A percentile compares a stretch with the other conserved stretches of the same genome.
These are phyloP conservation scores for Palythoa heliodiscus DNA, from an alignment of 92 coral and sea anemone genomes.

Conservation along the genomic window DNA sequence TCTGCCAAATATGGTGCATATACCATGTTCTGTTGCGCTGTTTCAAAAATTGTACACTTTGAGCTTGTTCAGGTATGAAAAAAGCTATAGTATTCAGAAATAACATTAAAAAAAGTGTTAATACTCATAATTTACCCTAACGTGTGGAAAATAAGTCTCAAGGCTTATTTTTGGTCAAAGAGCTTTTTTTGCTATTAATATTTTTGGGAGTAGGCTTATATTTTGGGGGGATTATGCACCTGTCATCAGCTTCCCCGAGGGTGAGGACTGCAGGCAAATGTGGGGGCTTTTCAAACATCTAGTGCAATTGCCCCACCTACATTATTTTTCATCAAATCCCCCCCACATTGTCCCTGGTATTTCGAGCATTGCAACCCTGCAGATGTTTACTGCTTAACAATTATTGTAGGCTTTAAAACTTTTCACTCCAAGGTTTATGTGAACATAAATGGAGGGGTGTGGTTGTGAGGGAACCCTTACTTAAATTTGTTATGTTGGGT, in stretches of 20 bases:
- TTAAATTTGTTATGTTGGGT: neutral
- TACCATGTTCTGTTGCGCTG: slow-evolving; percentile 12
- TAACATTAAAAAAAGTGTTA: neutral
- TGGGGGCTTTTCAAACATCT: neutral
- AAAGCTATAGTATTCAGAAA: neutral
- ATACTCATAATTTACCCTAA: neutral
- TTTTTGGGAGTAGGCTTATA: neutral
- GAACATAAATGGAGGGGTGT: neutral
- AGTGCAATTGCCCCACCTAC: slow-evolving; percentile 7
- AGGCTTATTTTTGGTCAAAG: neutral
- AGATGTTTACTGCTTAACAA: neutral
- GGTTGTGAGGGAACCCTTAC: slow-evolving; percentile 3
- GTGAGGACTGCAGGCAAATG: slow-evolving; percentile 6
- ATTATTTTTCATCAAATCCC: slow-evolving; percentile 1
- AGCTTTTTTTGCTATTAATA: too few species aligned
- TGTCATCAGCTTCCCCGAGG: neutral
- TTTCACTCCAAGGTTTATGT: neutral
- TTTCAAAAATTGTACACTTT: slow-evolving; percentile 11
- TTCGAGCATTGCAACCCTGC: slow-evolving; percentile 9
- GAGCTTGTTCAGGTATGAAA: slow-evolving; percentile 13
- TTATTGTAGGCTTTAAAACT: slow-evolving; percentile 8
- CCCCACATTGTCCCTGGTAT: slow-evolving; percentile 1
- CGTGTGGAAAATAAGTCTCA: neutral
- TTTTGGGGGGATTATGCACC: slow-evolving; percentile 4
- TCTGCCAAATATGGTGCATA: slow-evolving; percentile 39